A percentile compares a stretch with the other conserved stretches of the same genome.
phyloP scores from a whole-genome alignment of 2,113 vertebrate genomes.

The Lonchura striata region DNA sequence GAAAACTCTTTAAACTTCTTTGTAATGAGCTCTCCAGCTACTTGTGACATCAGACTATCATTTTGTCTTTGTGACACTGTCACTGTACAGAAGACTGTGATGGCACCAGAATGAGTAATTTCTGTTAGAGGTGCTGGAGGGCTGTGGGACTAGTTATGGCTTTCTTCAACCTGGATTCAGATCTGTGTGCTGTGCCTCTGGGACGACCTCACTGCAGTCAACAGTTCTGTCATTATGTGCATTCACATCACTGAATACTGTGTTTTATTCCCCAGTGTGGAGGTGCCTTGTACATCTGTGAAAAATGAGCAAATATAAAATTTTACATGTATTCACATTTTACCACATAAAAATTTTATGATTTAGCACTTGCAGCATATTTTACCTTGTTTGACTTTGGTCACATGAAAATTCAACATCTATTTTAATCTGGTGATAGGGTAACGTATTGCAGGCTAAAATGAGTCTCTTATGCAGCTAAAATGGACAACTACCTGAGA shows the following conservation, averaged over 20 bases:
- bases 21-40: not conserved
- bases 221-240: not conserved
- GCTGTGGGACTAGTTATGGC: not conserved
- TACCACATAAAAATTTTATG: not conserved
- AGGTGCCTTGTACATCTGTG: not conserved
- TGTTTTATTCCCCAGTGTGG: not conserved
- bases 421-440: not conserved
- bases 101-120: not conserved
- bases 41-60: not conserved
- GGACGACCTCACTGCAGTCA: not conserved
- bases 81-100: not conserved
- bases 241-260: not conserved
- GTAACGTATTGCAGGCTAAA: not conserved
- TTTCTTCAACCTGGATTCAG: not conserved
- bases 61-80: not conserved
- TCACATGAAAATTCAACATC: not conserved
- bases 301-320: not conserved
- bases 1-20: not conserved
- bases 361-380: not conserved
- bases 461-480: not conserved
- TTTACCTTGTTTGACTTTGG: slow-evolving; percentile 26
- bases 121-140: not conserved
- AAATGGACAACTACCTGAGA: not conserved
- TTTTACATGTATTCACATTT: slow-evolving; percentile 19
- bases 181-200: not conserved